Percentiles rank a stretch among this genome's conserved stretches.
These are phyloP conservation scores for Hydractinia symbiolongicarpus DNA, from an alignment of 30 jellyfish, hydroid and myxozoan genomes.

Conservation along the genomic window DNA sequence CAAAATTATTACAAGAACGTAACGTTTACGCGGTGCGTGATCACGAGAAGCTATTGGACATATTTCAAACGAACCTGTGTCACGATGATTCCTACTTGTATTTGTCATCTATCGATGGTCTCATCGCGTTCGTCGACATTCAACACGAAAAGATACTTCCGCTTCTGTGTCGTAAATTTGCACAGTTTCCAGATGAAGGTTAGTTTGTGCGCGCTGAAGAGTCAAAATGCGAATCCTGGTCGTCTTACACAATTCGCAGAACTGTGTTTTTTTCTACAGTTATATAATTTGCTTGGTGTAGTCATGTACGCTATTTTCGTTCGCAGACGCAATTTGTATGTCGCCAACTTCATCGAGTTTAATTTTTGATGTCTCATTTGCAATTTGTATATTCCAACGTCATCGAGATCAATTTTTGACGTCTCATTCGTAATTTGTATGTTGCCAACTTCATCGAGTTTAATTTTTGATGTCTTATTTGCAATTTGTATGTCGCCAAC, in stretches of 20 bases:
- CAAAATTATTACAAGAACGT: conserved; percentile 33
- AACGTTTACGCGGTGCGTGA: conserved; percentile 45
- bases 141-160: conserved; percentile 59
- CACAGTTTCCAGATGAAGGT: conserved; percentile 28
- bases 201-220: not conserved
- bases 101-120: conserved; percentile 67
- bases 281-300: too few relatives aligned
- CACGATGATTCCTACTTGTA: conserved; percentile 76
- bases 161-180: conserved; percentile 54
- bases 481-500: too few relatives aligned
- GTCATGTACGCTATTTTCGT: too few relatives aligned
- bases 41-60: conserved; percentile 34
- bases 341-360: too few relatives aligned
- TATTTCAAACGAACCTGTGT: conserved; percentile 41
- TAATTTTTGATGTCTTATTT: too few relatives aligned
- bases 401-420: too few relatives aligned
- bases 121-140: conserved; percentile 31
- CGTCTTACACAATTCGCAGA: not conserved
- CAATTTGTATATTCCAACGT: too few relatives aligned
- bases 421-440: too few relatives aligned
- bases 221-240: not conserved
- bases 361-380: too few relatives aligned
- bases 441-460: too few relatives aligned
- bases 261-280: not conserved
- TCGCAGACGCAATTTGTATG: too few relatives aligned